A percentile compares a stretch with the other conserved stretches of the same genome.
Evolutionary conservation across 37 sponge, comb jelly and placozoan species (phyloP).

Genomic region (Halisarca cf. caerulea): DNA sequence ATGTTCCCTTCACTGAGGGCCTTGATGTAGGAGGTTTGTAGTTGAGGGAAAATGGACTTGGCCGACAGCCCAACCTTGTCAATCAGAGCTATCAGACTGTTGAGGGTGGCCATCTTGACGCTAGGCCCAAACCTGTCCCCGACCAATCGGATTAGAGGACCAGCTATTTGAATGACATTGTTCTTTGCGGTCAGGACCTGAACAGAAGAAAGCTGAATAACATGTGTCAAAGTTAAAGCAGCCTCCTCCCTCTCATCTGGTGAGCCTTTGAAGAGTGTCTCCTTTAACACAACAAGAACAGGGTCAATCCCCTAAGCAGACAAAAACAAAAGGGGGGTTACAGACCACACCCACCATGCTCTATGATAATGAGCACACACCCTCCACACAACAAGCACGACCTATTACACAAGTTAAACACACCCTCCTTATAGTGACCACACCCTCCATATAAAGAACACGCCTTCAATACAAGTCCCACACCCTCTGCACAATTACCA

Average conservation of each 20-base stretch:
- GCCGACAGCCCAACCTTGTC: constrained; percentile 86
- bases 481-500: not conserved
- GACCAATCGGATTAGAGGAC: constrained; percentile 93
- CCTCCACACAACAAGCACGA: not conserved
- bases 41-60: constrained; percentile 88
- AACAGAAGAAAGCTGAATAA: constrained; percentile 77
- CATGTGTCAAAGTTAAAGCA: constrained; percentile 75
- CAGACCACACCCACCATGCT: not conserved
- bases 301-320: constrained; percentile 80
- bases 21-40: constrained; percentile 97
- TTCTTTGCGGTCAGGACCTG: constrained; percentile 13
- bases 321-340: no score
- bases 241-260: constrained; percentile 95
- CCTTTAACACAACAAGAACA: constrained; percentile 73
- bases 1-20: constrained; percentile 83
- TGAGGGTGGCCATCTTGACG: constrained; percentile 87
- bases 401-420: no score
- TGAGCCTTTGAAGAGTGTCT: constrained; percentile 85
- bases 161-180: constrained; percentile 86
- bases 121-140: constrained; percentile 84
- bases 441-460: not conserved
- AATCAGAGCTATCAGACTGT: constrained; percentile 83
- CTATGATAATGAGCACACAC: not conserved
- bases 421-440: not conserved
- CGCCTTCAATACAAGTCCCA: constrained; percentile 22